Evolutionary conservation across 2,888 invertebrate genomes (phyloP).

Genomic region (Pasiphila rectangulata): DNA sequence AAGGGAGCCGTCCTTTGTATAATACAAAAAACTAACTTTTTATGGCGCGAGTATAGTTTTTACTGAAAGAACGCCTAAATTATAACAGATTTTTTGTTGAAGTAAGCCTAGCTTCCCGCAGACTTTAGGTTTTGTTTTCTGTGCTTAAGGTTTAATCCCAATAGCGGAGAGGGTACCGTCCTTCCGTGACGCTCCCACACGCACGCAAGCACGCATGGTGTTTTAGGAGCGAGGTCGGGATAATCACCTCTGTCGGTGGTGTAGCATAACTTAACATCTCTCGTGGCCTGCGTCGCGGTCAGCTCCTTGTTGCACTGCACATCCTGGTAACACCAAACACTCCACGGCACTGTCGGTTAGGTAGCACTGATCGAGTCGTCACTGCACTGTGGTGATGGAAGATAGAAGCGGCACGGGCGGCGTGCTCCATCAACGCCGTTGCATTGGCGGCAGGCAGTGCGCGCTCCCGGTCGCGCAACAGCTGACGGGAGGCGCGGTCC

Average conservation of each 20-base stretch:
- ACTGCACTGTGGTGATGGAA: conserved; percentile 40
- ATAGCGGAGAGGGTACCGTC: conserved; percentile 15
- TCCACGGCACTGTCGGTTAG: conserved; percentile 44
- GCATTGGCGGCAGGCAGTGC: conserved; percentile 71
- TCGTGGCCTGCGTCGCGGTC: conserved; percentile 61
- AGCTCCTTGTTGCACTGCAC: conserved; percentile 67
- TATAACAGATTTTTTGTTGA: background rate
- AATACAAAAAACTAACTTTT: conserved; percentile 53
- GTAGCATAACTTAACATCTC: conserved; percentile 77
- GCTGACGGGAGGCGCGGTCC: conserved; percentile 78
- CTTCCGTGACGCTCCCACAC: conserved; percentile 55
- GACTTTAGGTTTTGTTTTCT: no score
- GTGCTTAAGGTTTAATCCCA: background rate
- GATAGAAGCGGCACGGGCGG: conserved; percentile 53
- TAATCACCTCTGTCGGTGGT: conserved; percentile 80
- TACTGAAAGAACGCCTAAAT: background rate
- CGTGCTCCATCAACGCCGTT: conserved; percentile 72
- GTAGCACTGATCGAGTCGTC: conserved; percentile 39
- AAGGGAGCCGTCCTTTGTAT: conserved; percentile 67
- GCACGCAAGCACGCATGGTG: conserved; percentile 54
- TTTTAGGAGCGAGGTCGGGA: conserved; percentile 68
- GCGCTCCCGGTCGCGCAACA: conserved; percentile 78
- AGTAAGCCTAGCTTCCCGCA: background rate
- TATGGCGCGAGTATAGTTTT: background rate
- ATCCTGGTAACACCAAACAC: conserved; percentile 64